Base-by-base conservation (phyloP, 1,140 invertebrate species). In the Zaprionus lachaisei region DNA sequence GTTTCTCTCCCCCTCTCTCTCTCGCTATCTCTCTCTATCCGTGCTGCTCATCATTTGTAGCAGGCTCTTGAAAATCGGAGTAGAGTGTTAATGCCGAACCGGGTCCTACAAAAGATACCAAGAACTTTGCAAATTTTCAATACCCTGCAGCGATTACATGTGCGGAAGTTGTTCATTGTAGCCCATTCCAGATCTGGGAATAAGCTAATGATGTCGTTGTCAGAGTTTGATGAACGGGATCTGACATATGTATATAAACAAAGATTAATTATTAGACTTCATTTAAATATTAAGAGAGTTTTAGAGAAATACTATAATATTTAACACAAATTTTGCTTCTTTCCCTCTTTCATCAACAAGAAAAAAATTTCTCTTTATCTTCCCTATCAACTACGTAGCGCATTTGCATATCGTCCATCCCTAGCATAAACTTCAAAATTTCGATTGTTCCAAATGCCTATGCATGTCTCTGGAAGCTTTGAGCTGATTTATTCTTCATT, bases 401-500 rank as follows among this genome's bases (percentile, higher is more conserved):
- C 57, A 77, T 72, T 72, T n/a, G 62, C 1, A 17, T 66, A 24
- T 77, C 57, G 62, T 17, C 22, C 38, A 58, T 22, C 11, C 38
- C 31, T 11, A 20, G 44, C 20, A 5, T 26, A 51, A 34, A 55
- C 49, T 37, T 5, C 7, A 28, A 44, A 44, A 22, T 44, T 55
- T 31, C 38, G n/a, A 7, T 54, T 72, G 22, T 44, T 51, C 28
- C 28, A 38, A 55, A 55, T 66, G 54, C 64, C 64, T 81, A 41
- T 72, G 66, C 66, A 68, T 79, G 71, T 68, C 72, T 84, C 41
- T 73, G 14, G 47, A 81, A 72, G 75, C 78, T 70, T 49, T 70
- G 68, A 79, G 60, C 62, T 89, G 84, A 84, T 84, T 89, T 90
- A 81, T 84, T 79, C 75, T 81, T 79, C 84, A 89, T 89, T 89